Percentiles rank a stretch among this genome's conserved stretches.
Conservation (phyloP, 2,888 invertebrate genomes). For the Geotrupes spiniger region DNA sequence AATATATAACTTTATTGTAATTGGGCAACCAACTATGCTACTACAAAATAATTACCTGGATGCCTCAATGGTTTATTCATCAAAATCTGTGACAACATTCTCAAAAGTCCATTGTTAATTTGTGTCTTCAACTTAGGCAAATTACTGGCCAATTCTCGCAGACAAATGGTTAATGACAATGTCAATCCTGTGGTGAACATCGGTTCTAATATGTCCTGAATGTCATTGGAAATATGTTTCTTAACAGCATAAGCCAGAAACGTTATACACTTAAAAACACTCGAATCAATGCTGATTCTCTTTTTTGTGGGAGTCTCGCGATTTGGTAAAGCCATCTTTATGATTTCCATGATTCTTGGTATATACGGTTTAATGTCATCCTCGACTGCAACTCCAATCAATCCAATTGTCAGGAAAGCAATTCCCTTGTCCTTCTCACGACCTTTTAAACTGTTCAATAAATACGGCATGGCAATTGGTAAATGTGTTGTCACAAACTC, state of each 20-base stretch:
- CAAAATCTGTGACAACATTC: slow-evolving; percentile 86
- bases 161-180: slow-evolving; percentile 83
- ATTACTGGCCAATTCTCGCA: slow-evolving; percentile 84
- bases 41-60: no score
- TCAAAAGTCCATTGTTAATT: slow-evolving; percentile 89
- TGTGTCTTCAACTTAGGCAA: slow-evolving; percentile 84
- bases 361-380: slow-evolving; percentile 77
- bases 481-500: slow-evolving; percentile 76
- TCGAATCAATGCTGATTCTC: slow-evolving; percentile 72
- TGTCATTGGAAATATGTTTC: slow-evolving; percentile 71
- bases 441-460: slow-evolving; percentile 72
- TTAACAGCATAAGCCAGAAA: slow-evolving; percentile 83
- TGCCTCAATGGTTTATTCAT: slow-evolving; percentile 84
- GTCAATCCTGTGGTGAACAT: slow-evolving; percentile 93
- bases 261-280: slow-evolving; percentile 91
- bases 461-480: slow-evolving; percentile 70
- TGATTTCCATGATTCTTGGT: slow-evolving; percentile 76
- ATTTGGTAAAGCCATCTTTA: slow-evolving; percentile 55
- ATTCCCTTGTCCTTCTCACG: slow-evolving; percentile 82
- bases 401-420: slow-evolving; percentile 87
- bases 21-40: no score
- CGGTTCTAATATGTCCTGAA: slow-evolving; percentile 81
- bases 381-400: slow-evolving; percentile 86
- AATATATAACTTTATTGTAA: no score
- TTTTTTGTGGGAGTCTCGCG: slow-evolving; percentile 77